Base-by-base conservation (phyloP, 2,113 vertebrate genomes). In the Perognathus longimembris region DNA sequence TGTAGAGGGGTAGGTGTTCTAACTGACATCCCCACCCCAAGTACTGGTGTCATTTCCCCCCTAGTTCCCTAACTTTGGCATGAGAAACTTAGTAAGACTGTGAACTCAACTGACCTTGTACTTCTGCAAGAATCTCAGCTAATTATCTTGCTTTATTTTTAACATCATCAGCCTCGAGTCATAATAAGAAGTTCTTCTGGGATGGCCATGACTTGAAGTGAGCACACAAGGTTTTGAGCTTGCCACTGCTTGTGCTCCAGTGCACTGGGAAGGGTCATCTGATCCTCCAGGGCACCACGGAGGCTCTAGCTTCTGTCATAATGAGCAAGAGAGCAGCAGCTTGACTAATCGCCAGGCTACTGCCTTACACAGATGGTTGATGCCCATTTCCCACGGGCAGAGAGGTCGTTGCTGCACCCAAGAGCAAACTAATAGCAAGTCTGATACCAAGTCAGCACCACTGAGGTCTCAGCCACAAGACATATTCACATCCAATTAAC, bases 131-230 rank as follows among this genome's bases (percentile, higher is more conserved):
- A 3, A n/a, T 71, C 63, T 6, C 38, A 40, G 40, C 66, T 74
- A 42, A 34, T 24, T 73, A 36, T 81, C n/a, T 15, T 59, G 45
- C 75, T 91, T 90, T 38, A 88, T 28, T 67, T 78, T 85, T 85
- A 88, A 67, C 69, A 57, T 34, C 54, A 17, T 85, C 22, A 88
- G 70, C 45, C 64, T 21, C 11, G 67, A 83, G 38, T 21, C 59
- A 69, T 30, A 45, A 70, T 45, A 69, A 74, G 79, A 61, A 69
- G 45, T 90, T 70, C 30, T 82, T 74, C 85, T 30, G 76, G 21
- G 70, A 59, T 26, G 75, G 28, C 10, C 15, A 6, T 64, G 61
- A 28, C 50, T 42, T 82, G 45, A 91, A 40, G 14, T 42, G 38
- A 85, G 38, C 77, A 32, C 73, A 15, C 40, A 92, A 75, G 59